Evolutionary conservation across 2,797 vertebrate genomes (phyloP).

Genomic region (Sylvia borin): DNA sequence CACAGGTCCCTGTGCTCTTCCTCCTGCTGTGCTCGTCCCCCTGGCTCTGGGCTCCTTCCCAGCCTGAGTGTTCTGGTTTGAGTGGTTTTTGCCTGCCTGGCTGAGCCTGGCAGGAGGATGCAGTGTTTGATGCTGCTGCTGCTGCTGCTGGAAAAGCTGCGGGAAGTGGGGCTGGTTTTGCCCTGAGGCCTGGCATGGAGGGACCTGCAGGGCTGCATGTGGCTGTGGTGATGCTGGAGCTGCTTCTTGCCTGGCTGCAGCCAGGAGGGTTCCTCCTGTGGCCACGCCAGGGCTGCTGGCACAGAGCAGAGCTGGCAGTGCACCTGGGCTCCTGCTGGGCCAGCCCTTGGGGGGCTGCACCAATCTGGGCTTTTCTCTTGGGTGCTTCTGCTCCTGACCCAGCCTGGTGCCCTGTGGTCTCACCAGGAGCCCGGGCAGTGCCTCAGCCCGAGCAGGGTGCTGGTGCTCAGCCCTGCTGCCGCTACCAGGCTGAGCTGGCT

Average conservation of each 20-base stretch:
- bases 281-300: neutral
- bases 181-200: neutral
- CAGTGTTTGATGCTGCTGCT: neutral
- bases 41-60: neutral
- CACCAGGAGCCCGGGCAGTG: fast-evolving
- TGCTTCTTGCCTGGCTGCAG: neutral
- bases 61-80: fast-evolving
- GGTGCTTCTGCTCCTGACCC: neutral
- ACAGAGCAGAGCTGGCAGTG: neutral
- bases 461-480: neutral
- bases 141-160: neutral
- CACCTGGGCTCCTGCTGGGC: neutral
- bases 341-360: fast-evolving
- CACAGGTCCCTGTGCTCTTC: fast-evolving
- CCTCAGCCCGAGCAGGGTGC: fast-evolving
- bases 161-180: neutral
- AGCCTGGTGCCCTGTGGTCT: neutral
- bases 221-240: neutral
- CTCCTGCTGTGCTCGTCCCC: fast-evolving
- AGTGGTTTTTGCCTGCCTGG: neutral
- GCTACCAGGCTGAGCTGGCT: neutral
- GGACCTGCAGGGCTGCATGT: neutral
- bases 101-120: fast-evolving
- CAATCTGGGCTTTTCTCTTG: neutral
- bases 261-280: fast-evolving